phyloP scores from a whole-genome alignment of 2,113 vertebrate species.

The Hemibagrus wyckioides region DNA sequence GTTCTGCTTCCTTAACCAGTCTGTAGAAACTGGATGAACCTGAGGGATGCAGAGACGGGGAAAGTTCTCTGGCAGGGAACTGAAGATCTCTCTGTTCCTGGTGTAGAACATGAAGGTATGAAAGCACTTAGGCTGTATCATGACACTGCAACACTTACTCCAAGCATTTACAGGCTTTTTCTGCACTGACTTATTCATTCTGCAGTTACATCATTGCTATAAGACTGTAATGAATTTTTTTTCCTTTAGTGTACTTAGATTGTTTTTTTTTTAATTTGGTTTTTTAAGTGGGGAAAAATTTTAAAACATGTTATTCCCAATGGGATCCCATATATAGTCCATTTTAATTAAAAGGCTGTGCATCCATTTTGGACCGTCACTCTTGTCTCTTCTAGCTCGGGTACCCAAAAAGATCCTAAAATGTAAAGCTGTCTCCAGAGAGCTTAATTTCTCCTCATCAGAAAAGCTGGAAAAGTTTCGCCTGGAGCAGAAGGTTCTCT shows the following conservation, averaged over 20 bases:
- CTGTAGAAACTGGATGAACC: constrained; percentile 98
- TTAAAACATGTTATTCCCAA: not conserved
- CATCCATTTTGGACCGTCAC: not conserved
- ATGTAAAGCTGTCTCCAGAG: constrained; percentile 97
- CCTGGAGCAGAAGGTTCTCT: constrained; percentile 98
- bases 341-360: constrained; percentile 6
- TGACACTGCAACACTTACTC: not conserved
- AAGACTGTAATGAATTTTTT: not conserved
- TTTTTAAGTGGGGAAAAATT: not conserved
- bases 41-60: constrained; percentile 96
- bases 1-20: constrained; percentile 59
- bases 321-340: not conserved
- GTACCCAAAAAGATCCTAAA: constrained; percentile 99
- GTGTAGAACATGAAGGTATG: constrained; percentile 97
- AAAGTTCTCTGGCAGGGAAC: constrained; percentile 99
- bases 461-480: constrained; percentile 99
- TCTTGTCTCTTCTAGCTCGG: constrained; percentile 78
- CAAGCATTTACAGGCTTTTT: not conserved
- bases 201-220: not conserved
- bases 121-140: constrained; percentile 9
- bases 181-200: not conserved
- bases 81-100: constrained; percentile 94
- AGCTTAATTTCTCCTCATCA: constrained; percentile 95
- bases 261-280: not conserved
- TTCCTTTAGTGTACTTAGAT: not conserved